Conservation (phyloP, 2,888 invertebrate genomes). For the Folsomia candida region DNA sequence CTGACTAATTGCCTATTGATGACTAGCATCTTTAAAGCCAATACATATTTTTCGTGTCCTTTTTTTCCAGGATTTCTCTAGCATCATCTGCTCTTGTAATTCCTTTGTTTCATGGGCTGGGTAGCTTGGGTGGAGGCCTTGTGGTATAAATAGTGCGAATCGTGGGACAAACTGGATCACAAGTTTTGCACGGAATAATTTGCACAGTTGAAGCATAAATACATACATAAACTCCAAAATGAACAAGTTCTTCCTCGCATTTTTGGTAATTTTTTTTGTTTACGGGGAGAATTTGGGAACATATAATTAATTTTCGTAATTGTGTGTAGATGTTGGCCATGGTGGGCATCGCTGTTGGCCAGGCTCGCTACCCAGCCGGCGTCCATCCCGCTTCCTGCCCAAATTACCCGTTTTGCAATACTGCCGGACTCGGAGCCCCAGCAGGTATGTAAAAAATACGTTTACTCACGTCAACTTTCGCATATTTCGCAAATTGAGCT, state of each 20-base stretch:
- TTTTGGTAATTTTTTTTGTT: conserved; percentile 32
- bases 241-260: conserved; percentile 33
- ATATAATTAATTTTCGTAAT: too few relatives aligned
- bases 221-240: too few relatives aligned
- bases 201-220: too few relatives aligned
- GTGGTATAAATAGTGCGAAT: neutral
- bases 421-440: conserved; percentile 37
- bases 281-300: too few relatives aligned
- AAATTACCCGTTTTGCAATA: conserved; percentile 43
- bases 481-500: too few relatives aligned
- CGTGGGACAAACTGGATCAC: neutral
- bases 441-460: too few relatives aligned
- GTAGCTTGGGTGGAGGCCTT: neutral
- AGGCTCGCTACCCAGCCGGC: conserved; percentile 43
- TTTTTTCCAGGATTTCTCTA: neutral
- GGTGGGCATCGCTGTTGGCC: conserved; percentile 37
- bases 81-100: neutral
- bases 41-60: neutral
- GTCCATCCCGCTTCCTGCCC: conserved; percentile 40
- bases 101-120: neutral
- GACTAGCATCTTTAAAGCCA: neutral
- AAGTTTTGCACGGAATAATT: too few relatives aligned
- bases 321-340: conserved; percentile 41
- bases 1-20: neutral
- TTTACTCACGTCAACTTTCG: too few relatives aligned